A percentile compares a stretch with the other conserved stretches of the same genome.
Evolutionary conservation across 1,140 invertebrate genomes (phyloP).

Genomic region (Melipona quadrifasciata): DNA sequence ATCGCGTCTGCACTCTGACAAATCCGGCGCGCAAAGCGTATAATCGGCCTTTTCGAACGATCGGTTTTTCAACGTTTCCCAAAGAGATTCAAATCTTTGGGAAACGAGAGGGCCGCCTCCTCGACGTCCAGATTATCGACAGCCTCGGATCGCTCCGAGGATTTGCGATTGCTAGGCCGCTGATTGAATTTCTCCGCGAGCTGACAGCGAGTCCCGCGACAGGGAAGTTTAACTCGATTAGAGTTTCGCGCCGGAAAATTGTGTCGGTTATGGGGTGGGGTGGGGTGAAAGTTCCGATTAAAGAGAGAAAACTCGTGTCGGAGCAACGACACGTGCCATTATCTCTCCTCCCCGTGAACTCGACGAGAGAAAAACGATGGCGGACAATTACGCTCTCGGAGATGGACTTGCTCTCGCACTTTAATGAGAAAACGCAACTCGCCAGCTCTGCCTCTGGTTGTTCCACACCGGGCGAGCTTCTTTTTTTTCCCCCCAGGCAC

Average conservation of each 20-base stretch:
- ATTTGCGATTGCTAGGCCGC: background rate
- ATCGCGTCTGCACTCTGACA: background rate
- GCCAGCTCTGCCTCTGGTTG: too few relatives aligned
- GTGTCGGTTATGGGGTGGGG: background rate
- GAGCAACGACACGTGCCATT: background rate
- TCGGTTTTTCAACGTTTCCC: background rate
- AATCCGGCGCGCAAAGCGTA: background rate
- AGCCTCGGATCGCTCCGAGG: background rate
- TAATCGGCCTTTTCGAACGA: too few relatives aligned
- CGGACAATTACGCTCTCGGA: background rate
- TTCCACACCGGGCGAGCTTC: too few relatives aligned
- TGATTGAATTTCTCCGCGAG: too few relatives aligned
- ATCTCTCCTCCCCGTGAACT: background rate
- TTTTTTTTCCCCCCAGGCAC: too few relatives aligned
- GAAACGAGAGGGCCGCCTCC: background rate
- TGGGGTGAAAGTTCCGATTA: background rate
- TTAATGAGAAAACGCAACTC: background rate
- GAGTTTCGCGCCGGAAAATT: background rate
- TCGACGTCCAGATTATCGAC: background rate
- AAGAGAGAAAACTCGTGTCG: background rate
- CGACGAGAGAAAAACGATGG: background rate
- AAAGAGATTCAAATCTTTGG: constrained; percentile 24
- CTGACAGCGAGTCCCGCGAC: background rate
- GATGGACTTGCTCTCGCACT: background rate
- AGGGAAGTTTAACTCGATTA: background rate